Evolutionary conservation across 2,888 invertebrate species (phyloP).

Genomic region (Strigamia crassipes): DNA sequence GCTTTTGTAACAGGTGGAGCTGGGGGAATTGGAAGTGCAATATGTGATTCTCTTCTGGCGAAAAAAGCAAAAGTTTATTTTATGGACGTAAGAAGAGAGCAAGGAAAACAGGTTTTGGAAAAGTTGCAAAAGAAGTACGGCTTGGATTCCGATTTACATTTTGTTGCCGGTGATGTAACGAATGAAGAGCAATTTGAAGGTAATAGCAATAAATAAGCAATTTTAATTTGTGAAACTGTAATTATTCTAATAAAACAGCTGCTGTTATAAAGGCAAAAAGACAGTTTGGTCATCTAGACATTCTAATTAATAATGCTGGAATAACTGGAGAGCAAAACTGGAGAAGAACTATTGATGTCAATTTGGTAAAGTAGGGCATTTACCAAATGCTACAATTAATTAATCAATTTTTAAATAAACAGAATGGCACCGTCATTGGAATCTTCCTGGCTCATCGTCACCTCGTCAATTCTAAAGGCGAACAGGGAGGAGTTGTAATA

Average conservation of each 20-base stretch:
- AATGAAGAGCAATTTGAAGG: not conserved
- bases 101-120: not conserved
- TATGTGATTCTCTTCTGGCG: not conserved
- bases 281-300: slow-evolving; percentile 12
- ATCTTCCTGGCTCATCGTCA: not conserved
- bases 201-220: not conserved
- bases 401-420: not conserved
- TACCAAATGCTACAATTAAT: not conserved
- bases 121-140: not conserved
- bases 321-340: not conserved
- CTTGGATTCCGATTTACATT: not conserved
- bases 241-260: not conserved
- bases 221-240: not conserved
- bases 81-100: not conserved
- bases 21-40: not conserved
- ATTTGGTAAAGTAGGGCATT: not conserved
- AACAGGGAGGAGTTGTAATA: not conserved
- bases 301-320: slow-evolving; percentile 18
- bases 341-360: not conserved
- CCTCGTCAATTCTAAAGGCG: not conserved
- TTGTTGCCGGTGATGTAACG: not conserved
- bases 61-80: not conserved
- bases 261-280: not conserved
- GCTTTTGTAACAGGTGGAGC: not conserved
- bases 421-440: not conserved